Evolutionary conservation across 2,113 vertebrate genomes (phyloP).

Genomic region (Chrysemys picta): DNA sequence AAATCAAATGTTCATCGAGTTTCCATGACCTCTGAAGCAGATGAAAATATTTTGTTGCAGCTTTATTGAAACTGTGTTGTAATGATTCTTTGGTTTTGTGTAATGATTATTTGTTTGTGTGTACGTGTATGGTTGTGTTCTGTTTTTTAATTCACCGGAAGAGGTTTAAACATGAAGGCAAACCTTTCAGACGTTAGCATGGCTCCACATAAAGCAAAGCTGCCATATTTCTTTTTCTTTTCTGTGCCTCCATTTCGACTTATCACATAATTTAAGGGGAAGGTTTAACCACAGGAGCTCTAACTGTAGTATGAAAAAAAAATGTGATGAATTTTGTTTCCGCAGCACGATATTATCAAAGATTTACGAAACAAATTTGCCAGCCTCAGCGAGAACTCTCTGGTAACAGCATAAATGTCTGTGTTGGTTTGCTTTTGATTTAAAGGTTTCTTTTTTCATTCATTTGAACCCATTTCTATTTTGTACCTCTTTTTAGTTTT

Average conservation of each 20-base stretch:
- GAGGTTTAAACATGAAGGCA: conserved; percentile 88
- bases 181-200: conserved; percentile 76
- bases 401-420: conserved; percentile 87
- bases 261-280: conserved; percentile 77
- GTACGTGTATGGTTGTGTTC: conserved; percentile 67
- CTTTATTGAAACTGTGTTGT: conserved; percentile 55
- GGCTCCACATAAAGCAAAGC: conserved; percentile 77
- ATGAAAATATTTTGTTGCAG: conserved; percentile 46
- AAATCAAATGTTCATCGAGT: conserved; percentile 15
- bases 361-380: conserved; percentile 88
- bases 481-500: conserved; percentile 67
- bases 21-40: conserved; percentile 37
- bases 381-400: conserved; percentile 85
- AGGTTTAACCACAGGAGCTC: conserved; percentile 73
- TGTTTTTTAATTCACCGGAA: conserved; percentile 77
- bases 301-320: conserved; percentile 78
- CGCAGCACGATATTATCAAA: conserved; percentile 86
- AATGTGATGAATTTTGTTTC: conserved; percentile 86
- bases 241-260: conserved; percentile 80
- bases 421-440: conserved; percentile 83
- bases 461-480: conserved; percentile 79
- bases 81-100: conserved; percentile 61
- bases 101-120: conserved; percentile 23
- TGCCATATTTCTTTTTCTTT: conserved; percentile 69
- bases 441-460: conserved; percentile 80